phyloP scores from a whole-genome alignment of 2,888 invertebrate species.

The Eupithecia pulchellata region DNA sequence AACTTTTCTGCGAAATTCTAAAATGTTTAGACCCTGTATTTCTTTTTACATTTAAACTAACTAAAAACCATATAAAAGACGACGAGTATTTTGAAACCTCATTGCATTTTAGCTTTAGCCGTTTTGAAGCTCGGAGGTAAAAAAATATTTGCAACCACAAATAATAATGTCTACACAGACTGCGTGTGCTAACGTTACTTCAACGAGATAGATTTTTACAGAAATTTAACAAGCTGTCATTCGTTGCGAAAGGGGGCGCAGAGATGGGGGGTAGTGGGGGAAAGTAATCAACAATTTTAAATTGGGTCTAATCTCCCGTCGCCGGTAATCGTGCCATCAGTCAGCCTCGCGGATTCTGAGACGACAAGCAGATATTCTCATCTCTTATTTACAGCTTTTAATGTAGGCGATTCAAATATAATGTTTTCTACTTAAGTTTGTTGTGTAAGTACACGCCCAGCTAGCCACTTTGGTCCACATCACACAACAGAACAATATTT shows the following conservation, averaged over 20 bases:
- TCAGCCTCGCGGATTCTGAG: conserved; percentile 46
- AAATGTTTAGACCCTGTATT: too few relatives aligned
- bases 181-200: conserved; percentile 47
- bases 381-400: conserved; percentile 10
- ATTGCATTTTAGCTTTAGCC: too few relatives aligned
- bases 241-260: conserved; percentile 46
- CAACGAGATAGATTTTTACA: conserved; percentile 60
- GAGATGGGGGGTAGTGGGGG: conserved; percentile 53
- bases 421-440: not conserved
- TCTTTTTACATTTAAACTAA: too few relatives aligned
- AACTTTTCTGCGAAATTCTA: too few relatives aligned
- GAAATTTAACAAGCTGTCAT: conserved; percentile 76
- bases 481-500: too few relatives aligned
- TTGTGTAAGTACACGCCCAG: too few relatives aligned
- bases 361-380: conserved; percentile 8
- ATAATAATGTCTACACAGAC: not conserved
- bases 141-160: too few relatives aligned
- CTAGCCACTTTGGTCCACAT: not conserved
- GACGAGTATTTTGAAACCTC: too few relatives aligned
- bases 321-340: conserved; percentile 73
- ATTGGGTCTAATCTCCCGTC: conserved; percentile 79
- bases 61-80: too few relatives aligned
- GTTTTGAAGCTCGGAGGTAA: too few relatives aligned
- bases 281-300: conserved; percentile 84
- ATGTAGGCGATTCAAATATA: not conserved